Evolutionary conservation across 2,888 invertebrate species (phyloP).

Genomic region (Gymnoscelis rufifasciata): DNA sequence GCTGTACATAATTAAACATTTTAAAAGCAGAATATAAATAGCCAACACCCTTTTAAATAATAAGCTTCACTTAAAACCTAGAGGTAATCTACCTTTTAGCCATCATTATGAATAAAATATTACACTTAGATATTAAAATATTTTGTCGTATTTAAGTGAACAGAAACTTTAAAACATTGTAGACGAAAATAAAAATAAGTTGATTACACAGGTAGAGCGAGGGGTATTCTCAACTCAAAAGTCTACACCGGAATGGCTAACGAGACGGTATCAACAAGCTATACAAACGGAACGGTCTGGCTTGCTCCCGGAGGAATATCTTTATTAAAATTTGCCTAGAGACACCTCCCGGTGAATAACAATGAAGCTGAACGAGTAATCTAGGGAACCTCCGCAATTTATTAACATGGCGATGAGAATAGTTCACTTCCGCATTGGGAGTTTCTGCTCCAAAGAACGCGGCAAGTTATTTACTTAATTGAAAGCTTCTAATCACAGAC

Average conservation of each 20-base stretch:
- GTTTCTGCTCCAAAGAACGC: conserved; percentile 7
- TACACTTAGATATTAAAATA: too few species aligned
- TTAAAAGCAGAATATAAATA: too few species aligned
- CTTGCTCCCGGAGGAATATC: conserved; percentile 24
- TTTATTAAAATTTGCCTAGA: conserved; percentile 31
- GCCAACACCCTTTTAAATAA: not conserved
- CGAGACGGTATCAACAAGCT: conserved; percentile 27
- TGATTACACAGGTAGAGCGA: not conserved
- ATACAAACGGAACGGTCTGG: conserved; percentile 26
- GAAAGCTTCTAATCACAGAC: conserved; percentile 10
- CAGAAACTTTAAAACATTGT: not conserved
- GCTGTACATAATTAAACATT: too few species aligned
- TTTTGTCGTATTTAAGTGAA: not conserved
- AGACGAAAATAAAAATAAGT: conserved; percentile 1
- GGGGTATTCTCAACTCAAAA: conserved; percentile 8
- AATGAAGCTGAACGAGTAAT: conserved; percentile 20
- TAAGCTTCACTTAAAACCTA: not conserved
- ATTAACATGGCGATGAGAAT: conserved; percentile 19
- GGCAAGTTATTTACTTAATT: conserved; percentile 4
- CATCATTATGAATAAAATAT: too few species aligned
- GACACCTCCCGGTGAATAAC: conserved; percentile 22
- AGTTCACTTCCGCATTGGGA: conserved; percentile 8
- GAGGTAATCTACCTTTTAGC: too few species aligned
- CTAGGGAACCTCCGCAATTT: conserved; percentile 22
- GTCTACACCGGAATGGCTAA: conserved; percentile 23